Conservation (phyloP, 1,140 invertebrate species). For the Goniozus legneri region DNA sequence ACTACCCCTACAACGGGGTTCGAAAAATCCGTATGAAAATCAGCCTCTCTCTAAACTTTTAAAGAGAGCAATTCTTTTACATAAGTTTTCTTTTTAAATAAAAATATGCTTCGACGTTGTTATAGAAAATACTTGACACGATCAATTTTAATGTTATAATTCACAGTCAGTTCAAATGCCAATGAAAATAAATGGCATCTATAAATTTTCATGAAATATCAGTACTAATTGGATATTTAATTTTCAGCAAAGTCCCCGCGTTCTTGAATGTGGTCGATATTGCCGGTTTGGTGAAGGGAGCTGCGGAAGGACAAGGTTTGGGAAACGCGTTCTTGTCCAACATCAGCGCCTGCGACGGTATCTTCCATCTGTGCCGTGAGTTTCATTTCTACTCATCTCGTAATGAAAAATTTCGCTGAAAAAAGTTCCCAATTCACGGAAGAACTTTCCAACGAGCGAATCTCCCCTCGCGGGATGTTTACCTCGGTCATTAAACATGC, state of each 20-base stretch:
- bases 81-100: too few relatives aligned
- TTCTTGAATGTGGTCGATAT: slow-evolving; percentile 98
- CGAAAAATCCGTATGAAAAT: too few relatives aligned
- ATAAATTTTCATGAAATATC: too few relatives aligned
- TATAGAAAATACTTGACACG: too few relatives aligned
- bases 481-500: slow-evolving; percentile 1
- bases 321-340: slow-evolving; percentile 99
- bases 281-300: slow-evolving; percentile 96
- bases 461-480: slow-evolving; percentile 10
- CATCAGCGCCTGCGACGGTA: slow-evolving; percentile 97
- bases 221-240: too few relatives aligned
- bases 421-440: background rate
- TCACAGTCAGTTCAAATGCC: too few relatives aligned
- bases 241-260: slow-evolving; percentile 91
- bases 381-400: slow-evolving; percentile 43
- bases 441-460: slow-evolving; percentile 6
- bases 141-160: too few relatives aligned
- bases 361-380: slow-evolving; percentile 96
- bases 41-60: too few relatives aligned
- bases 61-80: too few relatives aligned
- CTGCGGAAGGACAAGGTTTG: slow-evolving; percentile 94
- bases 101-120: too few relatives aligned
- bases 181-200: too few relatives aligned
- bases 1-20: slow-evolving; percentile 7
- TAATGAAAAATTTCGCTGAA: too few relatives aligned